Conservation (phyloP, 2,797 vertebrate species). For the Sebastes reedi region DNA sequence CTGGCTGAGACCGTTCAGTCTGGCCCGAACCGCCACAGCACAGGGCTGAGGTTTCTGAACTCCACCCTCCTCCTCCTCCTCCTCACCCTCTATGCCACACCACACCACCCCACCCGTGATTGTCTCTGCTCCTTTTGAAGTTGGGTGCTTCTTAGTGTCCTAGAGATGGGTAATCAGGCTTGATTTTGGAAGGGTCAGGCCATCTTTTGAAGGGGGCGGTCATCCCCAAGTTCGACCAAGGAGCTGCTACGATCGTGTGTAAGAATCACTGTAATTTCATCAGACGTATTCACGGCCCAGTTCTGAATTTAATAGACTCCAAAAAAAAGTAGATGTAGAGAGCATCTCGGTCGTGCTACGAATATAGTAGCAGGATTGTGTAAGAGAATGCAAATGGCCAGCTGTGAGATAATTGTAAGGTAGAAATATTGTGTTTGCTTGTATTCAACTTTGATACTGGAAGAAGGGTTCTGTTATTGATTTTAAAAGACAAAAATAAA, state of each 20-base stretch:
- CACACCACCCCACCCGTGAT: constrained; percentile 63
- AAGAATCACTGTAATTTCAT: constrained; percentile 62
- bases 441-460: constrained; percentile 17
- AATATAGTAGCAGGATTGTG: constrained; percentile 27
- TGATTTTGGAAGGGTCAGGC: constrained; percentile 81
- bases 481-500: constrained; percentile 1
- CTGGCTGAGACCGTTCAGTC: constrained; percentile 75
- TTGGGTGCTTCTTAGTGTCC: constrained; percentile 83
- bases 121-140: constrained; percentile 85
- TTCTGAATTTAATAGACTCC: constrained; percentile 9
- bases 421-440: constrained; percentile 18
- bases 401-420: constrained; percentile 5
- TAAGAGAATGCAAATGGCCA: constrained; percentile 28
- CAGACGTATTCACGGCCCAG: constrained; percentile 5
- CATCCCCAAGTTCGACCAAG: constrained; percentile 64
- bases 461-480: not conserved
- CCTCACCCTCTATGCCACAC: not conserved
- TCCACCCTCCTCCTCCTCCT: not conserved
- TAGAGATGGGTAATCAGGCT: constrained; percentile 87
- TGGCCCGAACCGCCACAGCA: constrained; percentile 67
- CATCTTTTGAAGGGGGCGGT: constrained; percentile 68
- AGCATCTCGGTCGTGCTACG: not conserved
- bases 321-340: constrained; percentile 14
- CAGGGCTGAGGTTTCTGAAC: constrained; percentile 70
- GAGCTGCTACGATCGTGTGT: constrained; percentile 27